These are phyloP conservation scores for Varanus salvator DNA, from an alignment of 2,113 vertebrate genomes.

Conservation along the genomic window DNA sequence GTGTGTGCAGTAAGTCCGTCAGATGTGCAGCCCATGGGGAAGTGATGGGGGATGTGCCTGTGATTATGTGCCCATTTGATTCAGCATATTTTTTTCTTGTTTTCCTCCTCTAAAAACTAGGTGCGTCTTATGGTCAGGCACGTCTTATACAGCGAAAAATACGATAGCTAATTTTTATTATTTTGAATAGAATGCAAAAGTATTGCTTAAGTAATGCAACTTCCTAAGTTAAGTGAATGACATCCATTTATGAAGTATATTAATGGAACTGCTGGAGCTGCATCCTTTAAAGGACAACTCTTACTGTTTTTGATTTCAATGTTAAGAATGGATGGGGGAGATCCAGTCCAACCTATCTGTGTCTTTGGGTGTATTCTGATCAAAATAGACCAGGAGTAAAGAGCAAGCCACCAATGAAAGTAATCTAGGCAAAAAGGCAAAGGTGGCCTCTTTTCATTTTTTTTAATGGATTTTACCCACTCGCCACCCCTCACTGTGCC, in stretches of 20 bases:
- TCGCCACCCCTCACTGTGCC: background rate
- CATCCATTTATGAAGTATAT: slow-evolving; percentile 22
- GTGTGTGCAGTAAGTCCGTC: too few relatives aligned
- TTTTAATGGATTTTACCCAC: slow-evolving; percentile 4
- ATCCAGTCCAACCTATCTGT: slow-evolving; percentile 66
- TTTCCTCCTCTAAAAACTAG: too few relatives aligned
- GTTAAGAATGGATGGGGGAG: slow-evolving; percentile 56
- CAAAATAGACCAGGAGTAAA: slow-evolving; percentile 39
- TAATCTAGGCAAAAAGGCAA: slow-evolving; percentile 49
- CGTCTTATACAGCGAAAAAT: too few relatives aligned
- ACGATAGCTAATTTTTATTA: background rate
- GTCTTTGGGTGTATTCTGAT: slow-evolving; percentile 28
- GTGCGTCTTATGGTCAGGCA: too few relatives aligned
- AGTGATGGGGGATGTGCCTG: too few relatives aligned
- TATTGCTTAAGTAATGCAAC: background rate
- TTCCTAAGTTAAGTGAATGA: background rate
- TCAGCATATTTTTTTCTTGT: too few relatives aligned
- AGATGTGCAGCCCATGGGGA: too few relatives aligned
- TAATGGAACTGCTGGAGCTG: slow-evolving; percentile 31
- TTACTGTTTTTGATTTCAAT: slow-evolving; percentile 18
- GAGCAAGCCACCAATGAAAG: slow-evolving; percentile 42
- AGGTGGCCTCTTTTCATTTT: slow-evolving; percentile 53
- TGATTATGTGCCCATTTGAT: too few relatives aligned
- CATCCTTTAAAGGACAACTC: slow-evolving; percentile 23
- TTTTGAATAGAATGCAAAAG: background rate